Evolutionary conservation across 1,140 invertebrate genomes (phyloP), one percentile per base, ranked within the genome.

Genomic region (Caenorhabditis latens): DNA sequence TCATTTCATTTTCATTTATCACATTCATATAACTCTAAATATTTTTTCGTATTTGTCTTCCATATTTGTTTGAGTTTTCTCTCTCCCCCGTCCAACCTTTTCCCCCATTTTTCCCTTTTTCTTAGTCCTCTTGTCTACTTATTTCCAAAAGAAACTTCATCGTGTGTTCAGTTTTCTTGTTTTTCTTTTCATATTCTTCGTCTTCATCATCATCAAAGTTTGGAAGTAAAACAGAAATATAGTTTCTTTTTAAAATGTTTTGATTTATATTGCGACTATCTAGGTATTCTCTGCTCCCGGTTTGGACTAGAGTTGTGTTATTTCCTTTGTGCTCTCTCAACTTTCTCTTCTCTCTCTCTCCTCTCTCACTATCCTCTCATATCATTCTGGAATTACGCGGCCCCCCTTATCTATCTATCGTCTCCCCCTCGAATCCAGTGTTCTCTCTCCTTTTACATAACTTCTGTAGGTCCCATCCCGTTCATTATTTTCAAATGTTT

Each of bases 281-380:
- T 46, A 71, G 42, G 67, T 71, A 42, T 71, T 21, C 42, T 71
- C 19, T 46, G 67, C 19, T 43, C 42, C 67, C 67, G 42, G 42
- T 71, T 46, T 71, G 42, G 42, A 32, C 19, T 48, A 71, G 67
- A 65, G 61, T 65, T 65, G 61, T 65, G 32, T 16, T 65, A 40
- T 40, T 40, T 61, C 21, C 19, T n/a, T 61, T 24, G 19, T 61
- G 21, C 21, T 21, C 19, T 24, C 21, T 61, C 19, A 32, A 19
- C 40, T 46, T 21, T 71, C 42, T n/a, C 24, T n/a, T 46, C 43
- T 48, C 21, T 40, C 8, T 65, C 40, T 50, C 46, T 79, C 46
- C n/a, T 63, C 46, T 79, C 71, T 79, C 40, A 11, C 71, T 79
- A 79, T 79, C 43, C 71, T 71, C 65, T 79, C 71, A 79, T 79